Base-by-base conservation (phyloP, 2,113 vertebrate genomes). In the Asarcornis scutulata region DNA sequence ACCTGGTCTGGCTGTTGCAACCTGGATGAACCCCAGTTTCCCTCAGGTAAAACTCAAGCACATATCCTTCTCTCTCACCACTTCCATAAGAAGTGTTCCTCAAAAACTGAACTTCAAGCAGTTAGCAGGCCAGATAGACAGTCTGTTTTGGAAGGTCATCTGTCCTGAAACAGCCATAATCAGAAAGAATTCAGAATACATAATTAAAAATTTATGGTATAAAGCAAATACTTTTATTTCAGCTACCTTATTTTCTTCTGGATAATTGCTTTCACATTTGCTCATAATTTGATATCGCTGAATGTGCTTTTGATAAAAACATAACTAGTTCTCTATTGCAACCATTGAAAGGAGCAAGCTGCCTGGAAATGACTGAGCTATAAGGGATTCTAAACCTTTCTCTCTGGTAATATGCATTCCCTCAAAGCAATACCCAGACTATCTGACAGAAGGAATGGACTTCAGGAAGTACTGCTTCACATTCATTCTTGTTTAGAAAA, bases 201-300 rank as follows among this genome's bases (percentile, higher is more conserved):
- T 17, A 29, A 75, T 90, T 93, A 93, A 95, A 88, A 93, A 81
- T 60, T 93, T 48, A 96, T 83, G 7, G 2, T 72, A 60, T 96
- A 88, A 94, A 96, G 77, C 32, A 89, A 96, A 96, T 56, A 91
- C 25, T 77, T 91, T 12, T 13, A 20, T 91, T 94, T 75, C 68
- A 59, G 32, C 56, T 91, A 32, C 68, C 73, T 86, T 91, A 93
- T 86, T 88, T 96, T 93, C 60, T 88, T 58, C 66, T 46, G 18
- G 48, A 82, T 82, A 88, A 92, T 73, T 94, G 66, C 62, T 88
- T 93, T 89, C 72, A 66, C 36, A 29, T 75, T 79, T 88, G 17
- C 34, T 76, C 66, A 34, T 16, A 84, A 82, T 84, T 82, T 81
- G 40, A 36, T 17, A 16, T 56, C 56, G 52, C 12, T 38, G 56